Conservation (phyloP, 2,113 vertebrate species). For the Recurvirostra avosetta region DNA sequence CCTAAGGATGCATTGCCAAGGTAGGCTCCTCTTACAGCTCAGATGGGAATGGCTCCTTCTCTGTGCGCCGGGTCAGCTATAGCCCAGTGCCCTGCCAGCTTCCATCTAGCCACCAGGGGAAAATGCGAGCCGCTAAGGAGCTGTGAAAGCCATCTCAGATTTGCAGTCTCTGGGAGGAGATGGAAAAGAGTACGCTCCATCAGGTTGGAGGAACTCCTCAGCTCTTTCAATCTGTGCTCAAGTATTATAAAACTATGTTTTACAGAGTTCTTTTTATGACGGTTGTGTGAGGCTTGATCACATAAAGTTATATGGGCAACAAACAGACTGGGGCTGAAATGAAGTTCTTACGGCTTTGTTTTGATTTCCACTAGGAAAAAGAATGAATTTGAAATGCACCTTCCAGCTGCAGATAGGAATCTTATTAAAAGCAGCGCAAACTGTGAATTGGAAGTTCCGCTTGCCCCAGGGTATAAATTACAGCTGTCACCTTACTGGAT, state of each 20-base stretch:
- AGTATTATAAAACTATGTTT: slow-evolving; percentile 31
- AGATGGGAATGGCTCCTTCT: not conserved
- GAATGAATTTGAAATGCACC: not conserved
- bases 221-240: not conserved
- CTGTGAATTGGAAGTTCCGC: not conserved
- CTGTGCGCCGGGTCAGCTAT: not conserved
- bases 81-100: not conserved
- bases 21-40: not conserved
- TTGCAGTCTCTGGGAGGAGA: not conserved
- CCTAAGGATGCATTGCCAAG: not conserved
- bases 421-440: slow-evolving; percentile 22
- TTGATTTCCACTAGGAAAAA: slow-evolving; percentile 44
- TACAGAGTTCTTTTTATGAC: slow-evolving; percentile 47
- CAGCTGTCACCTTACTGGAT: not conserved
- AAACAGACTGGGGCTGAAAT: slow-evolving; percentile 27
- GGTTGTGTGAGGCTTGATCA: not conserved
- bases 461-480: not conserved
- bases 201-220: not conserved
- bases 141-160: not conserved
- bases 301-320: slow-evolving; percentile 31
- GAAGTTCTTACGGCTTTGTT: slow-evolving; percentile 33
- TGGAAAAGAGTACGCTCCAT: not conserved
- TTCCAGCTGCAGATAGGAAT: slow-evolving; percentile 37
- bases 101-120: not conserved
- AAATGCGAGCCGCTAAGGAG: not conserved